Percentiles rank a stretch among this genome's conserved stretches.
Conservation (phyloP, 2,888 invertebrate species). For the Meta bourneti region DNA sequence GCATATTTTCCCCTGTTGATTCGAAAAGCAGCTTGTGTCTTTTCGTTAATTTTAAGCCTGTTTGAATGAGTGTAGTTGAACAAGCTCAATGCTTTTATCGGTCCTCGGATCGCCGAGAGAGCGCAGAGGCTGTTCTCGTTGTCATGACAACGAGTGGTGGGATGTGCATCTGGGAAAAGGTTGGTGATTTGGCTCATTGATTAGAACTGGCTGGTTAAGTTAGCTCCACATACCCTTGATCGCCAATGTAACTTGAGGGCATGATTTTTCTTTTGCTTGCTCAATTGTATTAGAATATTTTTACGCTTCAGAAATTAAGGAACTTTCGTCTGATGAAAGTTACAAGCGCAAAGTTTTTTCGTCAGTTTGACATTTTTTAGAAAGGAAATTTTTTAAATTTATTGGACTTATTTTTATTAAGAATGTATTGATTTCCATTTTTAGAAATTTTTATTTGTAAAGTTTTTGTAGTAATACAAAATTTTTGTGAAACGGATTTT, state of each 20-base stretch:
- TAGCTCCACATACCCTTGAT: background rate
- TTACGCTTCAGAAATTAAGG: too few species aligned
- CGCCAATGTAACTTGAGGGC: background rate
- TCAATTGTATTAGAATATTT: too few species aligned
- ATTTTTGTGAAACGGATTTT: too few species aligned
- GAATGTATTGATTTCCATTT: too few species aligned
- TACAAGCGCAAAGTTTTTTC: too few species aligned
- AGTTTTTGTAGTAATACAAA: too few species aligned
- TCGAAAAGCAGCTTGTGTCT: background rate
- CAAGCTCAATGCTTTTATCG: conserved; percentile 44
- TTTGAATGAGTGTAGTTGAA: background rate
- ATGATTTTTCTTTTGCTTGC: background rate
- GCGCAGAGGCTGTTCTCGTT: conserved; percentile 62
- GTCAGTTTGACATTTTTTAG: too few species aligned
- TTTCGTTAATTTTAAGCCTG: background rate
- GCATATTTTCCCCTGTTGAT: background rate
- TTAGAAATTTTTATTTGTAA: too few species aligned
- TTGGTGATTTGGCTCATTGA: conserved; percentile 71
- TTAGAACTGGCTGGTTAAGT: conserved; percentile 47
- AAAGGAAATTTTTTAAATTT: too few species aligned
- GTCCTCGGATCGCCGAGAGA: conserved; percentile 44
- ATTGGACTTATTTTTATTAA: too few species aligned
- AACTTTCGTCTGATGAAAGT: too few species aligned
- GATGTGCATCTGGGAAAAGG: conserved; percentile 66
- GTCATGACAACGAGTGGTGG: conserved; percentile 52